A percentile compares a stretch with the other conserved stretches of the same genome.
phyloP scores from a whole-genome alignment of 64 coral and sea anemone species.

The Stylophora pistillata region DNA sequence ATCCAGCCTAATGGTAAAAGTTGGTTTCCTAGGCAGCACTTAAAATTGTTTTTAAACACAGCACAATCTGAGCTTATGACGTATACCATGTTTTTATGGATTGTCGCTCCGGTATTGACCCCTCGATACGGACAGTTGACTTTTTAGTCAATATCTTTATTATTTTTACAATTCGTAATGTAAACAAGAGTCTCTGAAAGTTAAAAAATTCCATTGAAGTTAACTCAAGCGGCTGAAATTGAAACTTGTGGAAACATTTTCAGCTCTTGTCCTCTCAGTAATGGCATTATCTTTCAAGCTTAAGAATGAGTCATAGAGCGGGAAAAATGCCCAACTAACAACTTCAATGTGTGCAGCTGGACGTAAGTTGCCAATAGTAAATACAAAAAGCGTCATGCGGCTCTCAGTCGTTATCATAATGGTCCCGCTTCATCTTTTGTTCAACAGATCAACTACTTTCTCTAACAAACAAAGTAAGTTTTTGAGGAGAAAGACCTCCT shows the following conservation, averaged over 20 bases:
- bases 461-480: no score
- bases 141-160: slow-evolving; percentile 14
- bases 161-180: neutral
- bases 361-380: no score
- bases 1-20: neutral
- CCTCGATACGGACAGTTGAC: slow-evolving; percentile 1
- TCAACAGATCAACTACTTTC: no score
- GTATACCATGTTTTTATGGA: neutral
- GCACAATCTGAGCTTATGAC: neutral
- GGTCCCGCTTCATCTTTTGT: no score
- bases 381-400: no score
- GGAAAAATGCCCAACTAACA: neutral
- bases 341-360: no score
- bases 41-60: neutral
- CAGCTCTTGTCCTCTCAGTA: neutral
- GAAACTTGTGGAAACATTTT: neutral
- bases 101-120: neutral
- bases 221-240: slow-evolving; percentile 2
- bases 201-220: slow-evolving; percentile 1
- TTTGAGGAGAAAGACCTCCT: no score
- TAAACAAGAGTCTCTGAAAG: neutral
- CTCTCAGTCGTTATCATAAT: no score
- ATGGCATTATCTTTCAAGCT: neutral
- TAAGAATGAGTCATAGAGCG: neutral
- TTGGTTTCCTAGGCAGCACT: neutral